Percentiles rank a stretch among this genome's conserved stretches.
phyloP scores from a whole-genome alignment of 2,888 invertebrate species.

The Noctua fimbriata region DNA sequence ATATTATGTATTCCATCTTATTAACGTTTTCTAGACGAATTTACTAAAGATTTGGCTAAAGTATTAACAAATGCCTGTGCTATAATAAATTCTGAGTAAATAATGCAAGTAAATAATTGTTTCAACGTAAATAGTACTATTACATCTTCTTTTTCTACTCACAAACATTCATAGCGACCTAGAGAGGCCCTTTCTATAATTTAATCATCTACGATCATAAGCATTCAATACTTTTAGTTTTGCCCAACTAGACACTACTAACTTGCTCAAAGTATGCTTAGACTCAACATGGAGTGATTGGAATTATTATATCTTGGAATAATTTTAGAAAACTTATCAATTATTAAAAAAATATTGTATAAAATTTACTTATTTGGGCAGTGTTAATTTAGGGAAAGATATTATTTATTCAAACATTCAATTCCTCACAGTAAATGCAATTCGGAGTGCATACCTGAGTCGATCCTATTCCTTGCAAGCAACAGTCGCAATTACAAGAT shows the following conservation, averaged over 20 bases:
- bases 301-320: constrained; percentile 75
- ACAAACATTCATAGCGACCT: constrained; percentile 56
- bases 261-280: constrained; percentile 74
- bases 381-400: constrained; percentile 76
- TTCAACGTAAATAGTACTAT: constrained; percentile 54
- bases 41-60: constrained; percentile 79
- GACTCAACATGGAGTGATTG: constrained; percentile 80
- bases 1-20: constrained; percentile 58
- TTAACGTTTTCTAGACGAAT: constrained; percentile 69
- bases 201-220: constrained; percentile 62
- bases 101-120: constrained; percentile 52
- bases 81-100: constrained; percentile 59
- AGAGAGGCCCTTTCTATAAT: constrained; percentile 51
- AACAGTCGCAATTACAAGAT: constrained; percentile 62
- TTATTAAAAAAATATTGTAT: constrained; percentile 79
- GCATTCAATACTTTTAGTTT: constrained; percentile 63
- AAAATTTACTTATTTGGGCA: constrained; percentile 76
- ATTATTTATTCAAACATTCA: constrained; percentile 73
- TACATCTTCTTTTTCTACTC: constrained; percentile 49
- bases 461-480: constrained; percentile 54
- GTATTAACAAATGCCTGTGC: constrained; percentile 70
- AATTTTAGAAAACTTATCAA: constrained; percentile 65
- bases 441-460: constrained; percentile 63
- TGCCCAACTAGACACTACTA: constrained; percentile 66
- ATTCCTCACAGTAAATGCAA: constrained; percentile 81